These are phyloP conservation scores for Pterois miles DNA, from an alignment of 2,797 vertebrate genomes.

Conservation along the genomic window DNA sequence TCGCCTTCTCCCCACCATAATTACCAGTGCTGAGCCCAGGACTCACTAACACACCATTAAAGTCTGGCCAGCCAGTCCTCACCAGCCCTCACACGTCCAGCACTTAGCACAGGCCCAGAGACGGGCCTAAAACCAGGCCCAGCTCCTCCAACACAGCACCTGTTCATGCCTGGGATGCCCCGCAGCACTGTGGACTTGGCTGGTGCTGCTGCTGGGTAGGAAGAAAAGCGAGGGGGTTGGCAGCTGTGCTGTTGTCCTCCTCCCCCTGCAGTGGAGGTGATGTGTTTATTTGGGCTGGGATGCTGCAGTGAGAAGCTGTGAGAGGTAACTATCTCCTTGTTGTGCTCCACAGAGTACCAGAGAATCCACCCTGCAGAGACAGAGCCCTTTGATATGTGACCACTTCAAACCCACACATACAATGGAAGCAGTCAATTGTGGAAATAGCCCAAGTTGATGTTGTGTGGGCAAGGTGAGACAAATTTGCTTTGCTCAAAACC, in stretches of 20 bases:
- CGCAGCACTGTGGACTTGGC: slow-evolving; percentile 75
- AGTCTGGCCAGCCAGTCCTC: slow-evolving; percentile 69
- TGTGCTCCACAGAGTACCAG: slow-evolving; percentile 70
- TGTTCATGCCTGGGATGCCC: slow-evolving; percentile 72
- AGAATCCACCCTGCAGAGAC: slow-evolving; percentile 78
- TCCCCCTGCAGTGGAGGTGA: slow-evolving; percentile 73
- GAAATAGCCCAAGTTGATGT: slow-evolving; percentile 70
- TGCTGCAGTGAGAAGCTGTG: slow-evolving; percentile 70
- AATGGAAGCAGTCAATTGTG: slow-evolving; percentile 76
- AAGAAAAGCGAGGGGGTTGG: slow-evolving; percentile 57
- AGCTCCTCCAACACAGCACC: slow-evolving; percentile 67
- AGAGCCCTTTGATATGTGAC: slow-evolving; percentile 80
- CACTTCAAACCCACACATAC: slow-evolving; percentile 73
- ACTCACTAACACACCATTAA: slow-evolving; percentile 79
- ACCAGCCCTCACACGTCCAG: slow-evolving; percentile 65
- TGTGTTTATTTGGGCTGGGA: slow-evolving; percentile 82
- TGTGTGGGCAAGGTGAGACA: slow-evolving; percentile 71
- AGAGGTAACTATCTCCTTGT: slow-evolving; percentile 77
- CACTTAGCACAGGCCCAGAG: slow-evolving; percentile 56
- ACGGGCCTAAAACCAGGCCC: slow-evolving; percentile 60
- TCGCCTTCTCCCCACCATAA: slow-evolving; percentile 93
- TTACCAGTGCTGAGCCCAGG: slow-evolving; percentile 84
- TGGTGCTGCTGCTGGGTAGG: slow-evolving; percentile 51
- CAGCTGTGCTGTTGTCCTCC: slow-evolving; percentile 71
- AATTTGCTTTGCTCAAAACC: slow-evolving; percentile 56